Evolutionary conservation across 2,888 invertebrate species (phyloP).

Genomic region (Nymphalis c-album): DNA sequence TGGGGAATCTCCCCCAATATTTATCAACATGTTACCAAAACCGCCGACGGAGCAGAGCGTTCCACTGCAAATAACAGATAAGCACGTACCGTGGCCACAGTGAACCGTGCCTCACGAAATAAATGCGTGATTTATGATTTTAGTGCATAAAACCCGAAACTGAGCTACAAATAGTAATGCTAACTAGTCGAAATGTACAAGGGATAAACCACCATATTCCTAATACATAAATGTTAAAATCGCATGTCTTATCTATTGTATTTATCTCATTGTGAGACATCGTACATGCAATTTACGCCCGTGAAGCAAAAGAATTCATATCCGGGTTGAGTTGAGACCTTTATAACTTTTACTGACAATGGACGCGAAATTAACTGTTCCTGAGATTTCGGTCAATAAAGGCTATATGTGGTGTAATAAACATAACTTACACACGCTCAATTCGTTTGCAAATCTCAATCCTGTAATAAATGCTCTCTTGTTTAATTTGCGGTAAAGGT

Average conservation of each 20-base stretch:
- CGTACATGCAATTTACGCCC: constrained; percentile 22
- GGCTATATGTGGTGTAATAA: constrained; percentile 31
- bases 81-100: constrained; percentile 71
- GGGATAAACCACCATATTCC: constrained; percentile 27
- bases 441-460: constrained; percentile 23
- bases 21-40: constrained; percentile 70
- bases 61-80: constrained; percentile 76
- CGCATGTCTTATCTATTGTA: constrained; percentile 12
- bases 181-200: constrained; percentile 38
- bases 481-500: constrained; percentile 14
- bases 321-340: constrained; percentile 38
- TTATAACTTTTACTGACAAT: constrained; percentile 35
- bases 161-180: constrained; percentile 25
- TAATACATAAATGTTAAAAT: constrained; percentile 23
- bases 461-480: constrained; percentile 27
- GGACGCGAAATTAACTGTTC: constrained; percentile 32
- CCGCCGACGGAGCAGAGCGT: constrained; percentile 54
- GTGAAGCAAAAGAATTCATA: constrained; percentile 46
- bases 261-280: constrained; percentile 12
- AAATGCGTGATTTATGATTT: constrained; percentile 78
- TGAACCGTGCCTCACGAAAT: constrained; percentile 68
- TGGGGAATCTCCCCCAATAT: constrained; percentile 58
- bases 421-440: constrained; percentile 28
- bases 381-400: constrained; percentile 34
- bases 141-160: constrained; percentile 51